phyloP scores from a whole-genome alignment of 2,113 vertebrate species.

The Cephalophus harveyi region DNA sequence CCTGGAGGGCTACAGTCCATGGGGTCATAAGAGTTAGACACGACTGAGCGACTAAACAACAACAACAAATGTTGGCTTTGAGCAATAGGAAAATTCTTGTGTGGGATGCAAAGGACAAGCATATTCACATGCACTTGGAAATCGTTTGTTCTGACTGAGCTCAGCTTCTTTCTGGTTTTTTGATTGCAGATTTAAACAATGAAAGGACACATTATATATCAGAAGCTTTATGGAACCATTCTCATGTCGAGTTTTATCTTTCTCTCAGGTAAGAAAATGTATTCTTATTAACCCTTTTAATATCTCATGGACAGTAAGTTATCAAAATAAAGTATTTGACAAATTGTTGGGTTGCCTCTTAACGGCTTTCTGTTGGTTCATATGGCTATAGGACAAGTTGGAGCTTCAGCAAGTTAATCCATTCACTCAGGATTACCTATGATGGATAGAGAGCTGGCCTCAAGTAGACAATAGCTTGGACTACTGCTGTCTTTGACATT shows the following conservation, averaged over 20 bases:
- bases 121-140: background rate
- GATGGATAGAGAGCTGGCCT: background rate
- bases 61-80: background rate
- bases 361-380: background rate
- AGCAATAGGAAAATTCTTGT: background rate
- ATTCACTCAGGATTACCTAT: background rate
- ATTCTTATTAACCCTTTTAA: background rate
- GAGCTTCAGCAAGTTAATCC: background rate
- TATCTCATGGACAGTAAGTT: background rate
- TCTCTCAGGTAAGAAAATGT: constrained; percentile 63
- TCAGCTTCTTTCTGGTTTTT: constrained; percentile 47
- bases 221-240: constrained; percentile 59
- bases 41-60: background rate
- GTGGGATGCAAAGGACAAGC: background rate
- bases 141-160: constrained; percentile 29
- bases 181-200: constrained; percentile 56
- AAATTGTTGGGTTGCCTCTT: background rate
- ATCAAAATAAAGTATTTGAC: constrained; percentile 23
- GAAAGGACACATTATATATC: constrained; percentile 27
- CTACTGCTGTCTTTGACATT: background rate
- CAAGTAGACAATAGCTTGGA: background rate
- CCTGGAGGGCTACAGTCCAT: background rate
- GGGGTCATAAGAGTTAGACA: background rate
- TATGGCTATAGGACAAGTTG: background rate
- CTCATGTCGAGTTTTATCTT: constrained; percentile 45